Evolutionary conservation across 1,140 invertebrate species (phyloP).

Genomic region (Piezodorus guildinii): DNA sequence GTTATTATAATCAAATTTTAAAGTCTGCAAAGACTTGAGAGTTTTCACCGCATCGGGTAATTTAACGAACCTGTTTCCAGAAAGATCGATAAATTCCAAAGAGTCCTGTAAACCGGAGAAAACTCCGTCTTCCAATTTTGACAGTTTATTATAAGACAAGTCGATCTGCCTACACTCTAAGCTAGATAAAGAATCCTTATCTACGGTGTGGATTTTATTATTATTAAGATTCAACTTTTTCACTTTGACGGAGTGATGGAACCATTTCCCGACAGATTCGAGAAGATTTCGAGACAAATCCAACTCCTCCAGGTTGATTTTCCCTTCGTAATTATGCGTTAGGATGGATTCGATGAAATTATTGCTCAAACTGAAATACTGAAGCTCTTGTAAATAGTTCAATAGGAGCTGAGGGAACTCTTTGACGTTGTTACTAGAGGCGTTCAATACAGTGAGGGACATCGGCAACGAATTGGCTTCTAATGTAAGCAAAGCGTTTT

Average conservation of each 20-base stretch:
- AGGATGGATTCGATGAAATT: slow-evolving; percentile 59
- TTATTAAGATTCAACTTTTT: slow-evolving; percentile 66
- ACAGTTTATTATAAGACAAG: slow-evolving; percentile 63
- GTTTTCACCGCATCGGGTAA: slow-evolving; percentile 55
- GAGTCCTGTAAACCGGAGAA: slow-evolving; percentile 57
- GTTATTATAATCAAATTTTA: slow-evolving; percentile 71
- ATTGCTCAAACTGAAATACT: slow-evolving; percentile 61
- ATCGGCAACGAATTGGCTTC: slow-evolving; percentile 45
- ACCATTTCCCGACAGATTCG: slow-evolving; percentile 43
- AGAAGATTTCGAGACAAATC: slow-evolving; percentile 73
- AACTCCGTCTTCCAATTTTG: slow-evolving; percentile 50
- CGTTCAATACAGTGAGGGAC: slow-evolving; percentile 55
- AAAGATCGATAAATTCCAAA: slow-evolving; percentile 71
- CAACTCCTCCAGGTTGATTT: slow-evolving; percentile 58
- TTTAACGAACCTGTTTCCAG: slow-evolving; percentile 57
- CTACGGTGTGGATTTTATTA: slow-evolving; percentile 53
- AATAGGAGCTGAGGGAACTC: slow-evolving; percentile 40
- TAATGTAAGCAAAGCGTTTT: slow-evolving; percentile 53
- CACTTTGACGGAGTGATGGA: slow-evolving; percentile 57
- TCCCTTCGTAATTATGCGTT: slow-evolving; percentile 36
- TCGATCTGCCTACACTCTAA: slow-evolving; percentile 59
- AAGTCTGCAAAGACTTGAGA: slow-evolving; percentile 53
- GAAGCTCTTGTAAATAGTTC: slow-evolving; percentile 10
- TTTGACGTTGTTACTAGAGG: slow-evolving; percentile 59
- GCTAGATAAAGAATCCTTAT: slow-evolving; percentile 49